Evolutionary conservation across 2,113 vertebrate genomes (phyloP).

Genomic region (Todiramphus chloris): DNA sequence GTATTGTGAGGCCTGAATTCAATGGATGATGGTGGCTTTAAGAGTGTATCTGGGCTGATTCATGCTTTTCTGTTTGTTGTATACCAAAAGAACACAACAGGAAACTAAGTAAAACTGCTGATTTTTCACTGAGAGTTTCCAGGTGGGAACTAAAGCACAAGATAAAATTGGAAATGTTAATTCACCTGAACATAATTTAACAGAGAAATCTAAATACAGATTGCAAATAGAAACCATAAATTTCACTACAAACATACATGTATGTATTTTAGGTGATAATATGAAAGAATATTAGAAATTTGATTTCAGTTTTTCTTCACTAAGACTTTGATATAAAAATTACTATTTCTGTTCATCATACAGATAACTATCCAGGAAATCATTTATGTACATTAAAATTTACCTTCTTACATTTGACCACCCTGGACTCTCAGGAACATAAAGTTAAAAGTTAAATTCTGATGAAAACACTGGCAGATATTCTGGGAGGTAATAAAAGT

Average conservation of each 20-base stretch:
- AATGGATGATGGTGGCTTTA: not conserved
- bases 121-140: not conserved
- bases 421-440: accelerated
- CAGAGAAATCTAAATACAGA: not conserved
- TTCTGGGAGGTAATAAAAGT: not conserved
- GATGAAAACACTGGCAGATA: not conserved
- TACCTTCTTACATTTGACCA: not conserved
- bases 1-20: not conserved
- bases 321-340: not conserved
- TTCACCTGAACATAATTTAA: not conserved
- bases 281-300: not conserved
- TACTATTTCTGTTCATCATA: not conserved
- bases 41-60: not conserved
- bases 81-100: not conserved
- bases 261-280: not conserved
- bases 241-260: not conserved
- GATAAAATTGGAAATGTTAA: not conserved
- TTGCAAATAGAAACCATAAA: not conserved
- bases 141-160: not conserved
- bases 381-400: not conserved
- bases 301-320: not conserved
- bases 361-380: not conserved
- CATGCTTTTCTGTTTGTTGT: not conserved
- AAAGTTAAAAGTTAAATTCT: not conserved
- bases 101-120: not conserved